Evolutionary conservation across 2,113 vertebrate species (phyloP).

Genomic region (Cinclus cinclus): DNA sequence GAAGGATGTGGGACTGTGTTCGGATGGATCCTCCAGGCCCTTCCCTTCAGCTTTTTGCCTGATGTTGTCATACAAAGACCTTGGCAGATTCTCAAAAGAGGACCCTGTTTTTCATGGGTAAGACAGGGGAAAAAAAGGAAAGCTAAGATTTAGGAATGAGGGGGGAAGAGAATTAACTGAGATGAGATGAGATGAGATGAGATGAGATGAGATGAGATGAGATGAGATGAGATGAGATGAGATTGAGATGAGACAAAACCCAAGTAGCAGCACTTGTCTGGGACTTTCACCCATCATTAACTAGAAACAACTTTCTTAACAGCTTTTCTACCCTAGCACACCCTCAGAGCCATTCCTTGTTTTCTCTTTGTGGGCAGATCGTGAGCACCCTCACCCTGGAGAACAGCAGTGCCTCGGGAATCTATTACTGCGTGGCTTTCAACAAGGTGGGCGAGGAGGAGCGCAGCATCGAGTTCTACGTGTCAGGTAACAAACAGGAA

Average conservation of each 20-base stretch:
- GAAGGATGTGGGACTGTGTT: background rate
- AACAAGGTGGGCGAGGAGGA: constrained; percentile 69
- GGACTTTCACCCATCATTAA: background rate
- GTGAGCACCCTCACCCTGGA: constrained; percentile 77
- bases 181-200: background rate
- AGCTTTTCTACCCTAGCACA: background rate
- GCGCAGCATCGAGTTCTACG: constrained; percentile 75
- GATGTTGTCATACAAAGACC: background rate
- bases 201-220: background rate
- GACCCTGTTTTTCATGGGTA: background rate
- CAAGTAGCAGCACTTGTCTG: background rate
- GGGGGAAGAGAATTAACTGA: background rate
- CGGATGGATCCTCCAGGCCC: background rate
- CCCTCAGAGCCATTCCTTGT: background rate
- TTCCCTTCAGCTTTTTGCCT: background rate
- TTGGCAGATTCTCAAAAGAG: background rate
- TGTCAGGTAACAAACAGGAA: constrained; percentile 74
- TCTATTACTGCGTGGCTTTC: constrained; percentile 77
- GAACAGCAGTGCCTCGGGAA: constrained; percentile 75
- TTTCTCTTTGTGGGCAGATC: constrained; percentile 62
- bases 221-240: background rate
- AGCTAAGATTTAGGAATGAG: background rate
- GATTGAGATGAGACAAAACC: background rate
- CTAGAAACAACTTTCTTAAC: background rate
- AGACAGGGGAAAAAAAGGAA: background rate